phyloP scores from a whole-genome alignment of 2,113 vertebrate species.

The Pteronura brasiliensis region DNA sequence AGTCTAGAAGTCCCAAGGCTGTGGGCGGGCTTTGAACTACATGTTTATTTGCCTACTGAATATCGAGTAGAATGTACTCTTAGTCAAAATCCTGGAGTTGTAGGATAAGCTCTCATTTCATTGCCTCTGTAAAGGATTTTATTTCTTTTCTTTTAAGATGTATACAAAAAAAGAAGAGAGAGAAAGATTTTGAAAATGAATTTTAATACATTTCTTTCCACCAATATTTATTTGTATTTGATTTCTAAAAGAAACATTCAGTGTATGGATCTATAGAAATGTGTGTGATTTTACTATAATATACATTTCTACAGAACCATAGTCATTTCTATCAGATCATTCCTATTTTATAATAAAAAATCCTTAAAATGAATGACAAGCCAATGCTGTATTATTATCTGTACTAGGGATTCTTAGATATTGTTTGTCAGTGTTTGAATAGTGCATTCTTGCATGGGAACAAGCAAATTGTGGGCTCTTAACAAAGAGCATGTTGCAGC shows the following conservation, averaged over 20 bases:
- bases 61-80: constrained; percentile 14
- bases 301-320: constrained; percentile 68
- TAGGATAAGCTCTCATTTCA: neutral
- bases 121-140: neutral
- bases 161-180: constrained; percentile 34
- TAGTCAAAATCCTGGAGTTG: neutral
- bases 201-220: constrained; percentile 44
- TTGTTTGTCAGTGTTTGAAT: constrained; percentile 74
- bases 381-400: constrained; percentile 68
- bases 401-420: constrained; percentile 60
- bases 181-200: constrained; percentile 51
- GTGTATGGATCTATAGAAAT: constrained; percentile 59
- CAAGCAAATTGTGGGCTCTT: constrained; percentile 62
- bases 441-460: constrained; percentile 62
- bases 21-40: neutral
- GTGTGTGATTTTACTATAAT: constrained; percentile 62
- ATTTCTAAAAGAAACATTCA: constrained; percentile 52
- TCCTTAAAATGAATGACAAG: constrained; percentile 73
- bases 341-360: constrained; percentile 63
- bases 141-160: constrained; percentile 57
- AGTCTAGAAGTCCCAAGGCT: neutral
- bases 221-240: constrained; percentile 59
- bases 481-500: constrained; percentile 59
- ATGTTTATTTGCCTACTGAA: constrained; percentile 13
- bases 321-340: constrained; percentile 67